Conservation (phyloP, 2,797 vertebrate species). For the Phoeniculus purpureus region DNA sequence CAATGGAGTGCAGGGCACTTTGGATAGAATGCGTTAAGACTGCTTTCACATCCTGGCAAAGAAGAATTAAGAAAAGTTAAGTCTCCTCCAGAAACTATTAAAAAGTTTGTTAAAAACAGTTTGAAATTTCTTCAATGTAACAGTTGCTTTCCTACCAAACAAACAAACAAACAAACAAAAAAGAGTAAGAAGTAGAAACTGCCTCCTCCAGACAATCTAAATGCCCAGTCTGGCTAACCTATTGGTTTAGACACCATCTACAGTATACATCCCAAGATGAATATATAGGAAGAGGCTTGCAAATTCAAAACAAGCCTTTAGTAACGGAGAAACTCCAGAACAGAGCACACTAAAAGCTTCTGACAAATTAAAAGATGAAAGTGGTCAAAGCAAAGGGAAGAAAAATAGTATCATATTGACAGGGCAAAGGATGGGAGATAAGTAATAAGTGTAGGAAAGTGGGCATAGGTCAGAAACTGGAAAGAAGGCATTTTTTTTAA, state of each 20-base stretch:
- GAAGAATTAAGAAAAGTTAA: constrained; percentile 20
- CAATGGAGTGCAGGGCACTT: constrained; percentile 97
- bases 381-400: background rate
- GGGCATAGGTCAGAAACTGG: background rate
- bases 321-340: background rate
- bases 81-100: background rate
- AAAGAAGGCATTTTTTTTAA: background rate
- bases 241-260: background rate
- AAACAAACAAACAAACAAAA: too few relatives aligned
- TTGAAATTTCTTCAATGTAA: background rate
- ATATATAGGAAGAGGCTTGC: background rate
- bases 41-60: constrained; percentile 93
- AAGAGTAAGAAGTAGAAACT: background rate
- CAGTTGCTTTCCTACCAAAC: background rate
- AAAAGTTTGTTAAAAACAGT: background rate
- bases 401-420: background rate
- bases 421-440: background rate
- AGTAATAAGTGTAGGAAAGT: background rate
- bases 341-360: background rate
- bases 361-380: background rate
- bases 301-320: background rate
- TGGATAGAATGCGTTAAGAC: constrained; percentile 97
- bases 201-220: background rate
- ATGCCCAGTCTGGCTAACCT: background rate
- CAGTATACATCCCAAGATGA: background rate